Conservation (phyloP, 2,113 vertebrate species). For the Callaeas wilsoni region DNA sequence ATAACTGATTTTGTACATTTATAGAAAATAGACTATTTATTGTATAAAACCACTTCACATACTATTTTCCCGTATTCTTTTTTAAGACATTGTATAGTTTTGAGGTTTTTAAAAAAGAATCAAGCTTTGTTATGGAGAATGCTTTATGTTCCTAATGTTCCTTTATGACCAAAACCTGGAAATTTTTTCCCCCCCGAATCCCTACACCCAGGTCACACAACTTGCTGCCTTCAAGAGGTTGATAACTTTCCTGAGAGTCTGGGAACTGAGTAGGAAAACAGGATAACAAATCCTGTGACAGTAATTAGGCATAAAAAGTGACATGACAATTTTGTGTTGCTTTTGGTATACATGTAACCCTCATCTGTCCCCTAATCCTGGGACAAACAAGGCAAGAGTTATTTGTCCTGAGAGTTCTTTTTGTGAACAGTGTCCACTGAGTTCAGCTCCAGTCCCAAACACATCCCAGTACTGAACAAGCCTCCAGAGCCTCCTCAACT, state of each 20-base stretch:
- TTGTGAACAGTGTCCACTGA: background rate
- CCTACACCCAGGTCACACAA: background rate
- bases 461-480: background rate
- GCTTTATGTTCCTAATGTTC: background rate
- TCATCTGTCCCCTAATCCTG: background rate
- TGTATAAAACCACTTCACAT: constrained; percentile 21
- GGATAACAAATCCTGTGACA: background rate
- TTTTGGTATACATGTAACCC: background rate
- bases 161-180: background rate
- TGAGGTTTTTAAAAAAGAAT: background rate
- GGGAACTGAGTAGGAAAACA: background rate
- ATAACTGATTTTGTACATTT: constrained; percentile 41
- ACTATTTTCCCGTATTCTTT: background rate
- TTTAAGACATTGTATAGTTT: background rate
- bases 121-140: background rate
- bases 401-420: background rate
- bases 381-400: background rate
- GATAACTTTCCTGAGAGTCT: background rate
- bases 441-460: background rate
- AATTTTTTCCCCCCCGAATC: background rate
- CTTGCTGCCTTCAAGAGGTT: background rate
- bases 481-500: background rate
- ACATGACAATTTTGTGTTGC: background rate
- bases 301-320: background rate
- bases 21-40: constrained; percentile 68